A percentile compares a stretch with the other conserved stretches of the same genome.
Evolutionary conservation across 2,797 vertebrate species (phyloP).

Genomic region (Sebastes matsubarae): DNA sequence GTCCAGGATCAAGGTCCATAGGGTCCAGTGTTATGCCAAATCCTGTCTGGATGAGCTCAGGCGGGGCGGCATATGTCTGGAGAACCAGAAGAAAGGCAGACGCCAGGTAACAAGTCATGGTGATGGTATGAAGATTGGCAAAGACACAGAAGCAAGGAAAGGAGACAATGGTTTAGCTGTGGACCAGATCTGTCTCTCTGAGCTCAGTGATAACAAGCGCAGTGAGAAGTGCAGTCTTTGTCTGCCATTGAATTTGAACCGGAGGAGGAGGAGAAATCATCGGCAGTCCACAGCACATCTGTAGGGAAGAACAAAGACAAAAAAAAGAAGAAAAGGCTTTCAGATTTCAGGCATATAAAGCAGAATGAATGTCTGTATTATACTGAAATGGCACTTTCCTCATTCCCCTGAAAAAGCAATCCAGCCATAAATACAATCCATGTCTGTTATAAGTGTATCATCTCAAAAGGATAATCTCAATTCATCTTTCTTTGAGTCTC

Average conservation of each 20-base stretch:
- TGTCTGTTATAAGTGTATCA: slow-evolving; percentile 66
- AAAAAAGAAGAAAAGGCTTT: slow-evolving; percentile 62
- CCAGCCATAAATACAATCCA: slow-evolving; percentile 64
- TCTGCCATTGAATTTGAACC: slow-evolving; percentile 65
- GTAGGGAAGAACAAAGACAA: slow-evolving; percentile 68
- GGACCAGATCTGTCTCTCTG: slow-evolving; percentile 37
- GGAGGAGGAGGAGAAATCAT: slow-evolving; percentile 71
- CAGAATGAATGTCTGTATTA: slow-evolving; percentile 64
- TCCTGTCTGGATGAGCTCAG: slow-evolving; percentile 70
- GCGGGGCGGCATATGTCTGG: slow-evolving; percentile 80
- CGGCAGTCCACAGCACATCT: slow-evolving; percentile 80
- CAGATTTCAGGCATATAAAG: slow-evolving; percentile 56
- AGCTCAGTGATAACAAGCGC: slow-evolving; percentile 51
- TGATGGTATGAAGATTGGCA: slow-evolving; percentile 26
- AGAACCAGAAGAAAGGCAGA: slow-evolving; percentile 87
- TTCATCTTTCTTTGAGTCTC: slow-evolving; percentile 62
- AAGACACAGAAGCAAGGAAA: slow-evolving; percentile 17
- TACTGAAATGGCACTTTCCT: slow-evolving; percentile 55
- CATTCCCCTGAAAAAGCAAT: slow-evolving; percentile 63
- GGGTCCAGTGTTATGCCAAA: slow-evolving; percentile 74
- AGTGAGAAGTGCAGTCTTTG: slow-evolving; percentile 61
- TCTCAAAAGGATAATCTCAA: slow-evolving; percentile 69
- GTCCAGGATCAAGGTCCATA: slow-evolving; percentile 73
- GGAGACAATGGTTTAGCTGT: slow-evolving; percentile 45
- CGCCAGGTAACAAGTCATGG: slow-evolving; percentile 87